Conservation (phyloP, 2,797 vertebrate genomes). For the Muscicapa striata region DNA sequence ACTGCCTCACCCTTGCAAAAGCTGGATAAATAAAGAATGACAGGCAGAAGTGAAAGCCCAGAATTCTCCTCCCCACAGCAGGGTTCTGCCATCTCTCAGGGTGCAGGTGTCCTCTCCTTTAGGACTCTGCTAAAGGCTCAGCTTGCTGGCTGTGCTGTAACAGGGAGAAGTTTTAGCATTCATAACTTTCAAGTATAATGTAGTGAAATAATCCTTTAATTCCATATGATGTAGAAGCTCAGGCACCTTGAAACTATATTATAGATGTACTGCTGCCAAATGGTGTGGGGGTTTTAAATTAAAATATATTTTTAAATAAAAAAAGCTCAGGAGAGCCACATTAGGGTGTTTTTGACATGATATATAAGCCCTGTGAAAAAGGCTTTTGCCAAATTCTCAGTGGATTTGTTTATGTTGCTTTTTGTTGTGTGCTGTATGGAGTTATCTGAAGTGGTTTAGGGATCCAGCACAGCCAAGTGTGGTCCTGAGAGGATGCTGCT, state of each 20-base stretch:
- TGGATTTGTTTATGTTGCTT: constrained; percentile 45
- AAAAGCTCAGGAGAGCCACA: not conserved
- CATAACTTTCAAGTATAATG: constrained; percentile 30
- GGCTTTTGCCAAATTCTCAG: constrained; percentile 3
- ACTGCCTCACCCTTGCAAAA: not conserved
- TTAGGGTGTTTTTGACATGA: not conserved
- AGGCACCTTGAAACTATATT: not conserved
- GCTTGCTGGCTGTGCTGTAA: not conserved
- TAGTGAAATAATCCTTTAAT: constrained; percentile 60
- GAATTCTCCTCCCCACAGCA: not conserved
- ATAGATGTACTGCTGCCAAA: constrained; percentile 43
- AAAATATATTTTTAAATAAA: not conserved
- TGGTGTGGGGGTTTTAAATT: constrained; percentile 15
- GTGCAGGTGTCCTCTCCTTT: not conserved
- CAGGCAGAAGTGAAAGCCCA: not conserved
- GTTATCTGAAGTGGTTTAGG: not conserved
- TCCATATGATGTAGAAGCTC: constrained; percentile 35
- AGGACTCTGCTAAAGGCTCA: not conserved
- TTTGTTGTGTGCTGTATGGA: not conserved
- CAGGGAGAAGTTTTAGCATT: constrained; percentile 1
- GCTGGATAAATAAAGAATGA: not conserved
- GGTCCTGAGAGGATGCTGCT: not conserved
- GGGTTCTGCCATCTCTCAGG: not conserved
- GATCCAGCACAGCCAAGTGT: not conserved
- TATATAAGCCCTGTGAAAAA: constrained; percentile 42